Evolutionary conservation across 2,797 vertebrate genomes (phyloP).

Genomic region (Chelmon rostratus): DNA sequence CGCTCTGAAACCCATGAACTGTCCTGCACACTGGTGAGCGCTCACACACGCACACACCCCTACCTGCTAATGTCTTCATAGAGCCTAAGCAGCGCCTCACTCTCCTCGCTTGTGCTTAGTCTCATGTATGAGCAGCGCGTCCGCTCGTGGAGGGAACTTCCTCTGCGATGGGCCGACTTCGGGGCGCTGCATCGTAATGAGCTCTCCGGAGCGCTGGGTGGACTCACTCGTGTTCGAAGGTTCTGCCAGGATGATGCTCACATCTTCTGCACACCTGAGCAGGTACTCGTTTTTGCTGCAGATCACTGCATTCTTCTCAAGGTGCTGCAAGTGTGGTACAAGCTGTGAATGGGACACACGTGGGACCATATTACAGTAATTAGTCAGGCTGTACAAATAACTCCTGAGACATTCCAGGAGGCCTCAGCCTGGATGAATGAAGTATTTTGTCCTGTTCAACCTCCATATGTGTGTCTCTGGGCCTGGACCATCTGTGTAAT

Average conservation of each 20-base stretch:
- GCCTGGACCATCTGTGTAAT: slow-evolving; percentile 47
- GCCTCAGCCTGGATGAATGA: slow-evolving; percentile 70
- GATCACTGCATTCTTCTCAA: not conserved
- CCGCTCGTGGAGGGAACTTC: slow-evolving; percentile 95
- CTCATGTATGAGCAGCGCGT: slow-evolving; percentile 94
- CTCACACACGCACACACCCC: not conserved
- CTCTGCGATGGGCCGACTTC: slow-evolving; percentile 94
- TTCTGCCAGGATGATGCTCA: slow-evolving; percentile 97
- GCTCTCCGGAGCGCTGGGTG: slow-evolving; percentile 89
- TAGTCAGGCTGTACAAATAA: slow-evolving; percentile 65
- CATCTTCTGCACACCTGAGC: slow-evolving; percentile 93
- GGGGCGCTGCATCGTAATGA: slow-evolving; percentile 95
- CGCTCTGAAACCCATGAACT: slow-evolving; percentile 97
- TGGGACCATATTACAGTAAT: slow-evolving; percentile 56
- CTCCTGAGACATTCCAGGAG: slow-evolving; percentile 74
- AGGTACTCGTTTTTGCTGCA: slow-evolving; percentile 81
- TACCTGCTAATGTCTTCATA: not conserved
- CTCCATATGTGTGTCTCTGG: slow-evolving; percentile 55
- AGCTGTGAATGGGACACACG: slow-evolving; percentile 45
- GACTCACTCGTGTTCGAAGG: slow-evolving; percentile 91
- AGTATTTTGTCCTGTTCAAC: slow-evolving; percentile 73
- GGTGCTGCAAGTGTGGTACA: slow-evolving; percentile 3
- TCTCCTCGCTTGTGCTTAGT: slow-evolving; percentile 74
- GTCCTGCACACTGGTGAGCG: slow-evolving; percentile 93
- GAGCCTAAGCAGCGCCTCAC: not conserved